These are phyloP conservation scores for Sminthurides aquaticus DNA, from an alignment of 2,888 invertebrate genomes.

Conservation along the genomic window DNA sequence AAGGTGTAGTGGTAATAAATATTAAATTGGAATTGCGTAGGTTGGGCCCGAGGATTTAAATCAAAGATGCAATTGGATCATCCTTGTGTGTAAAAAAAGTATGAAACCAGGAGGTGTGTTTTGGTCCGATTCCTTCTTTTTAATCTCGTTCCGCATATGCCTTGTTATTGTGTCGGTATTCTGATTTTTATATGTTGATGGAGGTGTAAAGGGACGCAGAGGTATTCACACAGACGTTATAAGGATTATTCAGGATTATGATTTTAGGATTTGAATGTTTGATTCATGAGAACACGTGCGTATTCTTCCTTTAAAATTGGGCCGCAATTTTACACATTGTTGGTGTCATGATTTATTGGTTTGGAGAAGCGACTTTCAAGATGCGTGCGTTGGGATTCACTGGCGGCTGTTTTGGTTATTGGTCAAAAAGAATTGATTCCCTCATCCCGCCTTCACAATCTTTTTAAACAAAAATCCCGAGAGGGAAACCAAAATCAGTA, in stretches of 20 bases:
- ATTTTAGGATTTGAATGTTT: no score
- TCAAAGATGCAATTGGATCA: constrained; percentile 6
- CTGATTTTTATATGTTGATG: no score
- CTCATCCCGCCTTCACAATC: neutral
- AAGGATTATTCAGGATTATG: no score
- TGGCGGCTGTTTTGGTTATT: neutral
- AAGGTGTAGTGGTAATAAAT: no score
- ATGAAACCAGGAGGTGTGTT: neutral
- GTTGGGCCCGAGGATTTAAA: neutral
- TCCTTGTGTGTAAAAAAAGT: constrained; percentile 4
- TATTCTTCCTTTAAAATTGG: neutral
- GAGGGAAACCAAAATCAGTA: neutral
- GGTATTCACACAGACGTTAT: no score
- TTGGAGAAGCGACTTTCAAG: neutral
- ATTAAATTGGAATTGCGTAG: neutral
- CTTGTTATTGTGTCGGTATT: neutral
- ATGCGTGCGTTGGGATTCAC: neutral
- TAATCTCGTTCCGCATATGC: neutral
- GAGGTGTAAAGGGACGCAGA: no score
- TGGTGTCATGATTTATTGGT: neutral
- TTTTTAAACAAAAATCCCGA: neutral
- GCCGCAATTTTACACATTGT: constrained; percentile 4
- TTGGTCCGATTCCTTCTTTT: neutral
- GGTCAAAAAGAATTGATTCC: neutral
- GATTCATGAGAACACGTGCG: neutral